Conservation (phyloP, 92 coral and sea anemone genomes). For the Desmophyllum pertusum region DNA sequence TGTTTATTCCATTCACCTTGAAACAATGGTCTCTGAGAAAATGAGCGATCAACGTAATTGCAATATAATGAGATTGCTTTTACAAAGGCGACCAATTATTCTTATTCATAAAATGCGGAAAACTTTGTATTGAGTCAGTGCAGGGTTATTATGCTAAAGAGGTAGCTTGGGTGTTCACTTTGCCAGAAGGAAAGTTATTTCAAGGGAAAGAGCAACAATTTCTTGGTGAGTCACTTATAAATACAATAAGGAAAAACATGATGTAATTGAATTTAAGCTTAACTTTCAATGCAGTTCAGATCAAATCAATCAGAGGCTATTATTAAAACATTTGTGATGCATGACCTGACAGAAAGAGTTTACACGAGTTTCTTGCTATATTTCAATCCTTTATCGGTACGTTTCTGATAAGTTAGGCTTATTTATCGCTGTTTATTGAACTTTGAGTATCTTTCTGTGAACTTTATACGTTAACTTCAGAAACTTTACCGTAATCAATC, state of each 20-base stretch:
- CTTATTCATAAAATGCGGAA: constrained; percentile 13
- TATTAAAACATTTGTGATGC: no score
- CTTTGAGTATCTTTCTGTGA: not conserved
- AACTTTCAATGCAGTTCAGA: not conserved
- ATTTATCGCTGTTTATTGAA: not conserved
- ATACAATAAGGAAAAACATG: not conserved
- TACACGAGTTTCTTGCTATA: not conserved
- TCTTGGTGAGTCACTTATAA: constrained; percentile 19
- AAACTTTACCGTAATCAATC: not conserved
- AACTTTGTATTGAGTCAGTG: constrained; percentile 30
- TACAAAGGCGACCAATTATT: constrained; percentile 28
- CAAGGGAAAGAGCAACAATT: constrained; percentile 14
- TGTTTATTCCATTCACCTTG: not conserved
- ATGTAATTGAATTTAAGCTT: no score
- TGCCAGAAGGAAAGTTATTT: constrained; percentile 16
- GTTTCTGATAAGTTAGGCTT: not conserved
- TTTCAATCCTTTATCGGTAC: not conserved
- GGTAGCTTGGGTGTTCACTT: not conserved
- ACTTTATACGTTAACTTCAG: not conserved
- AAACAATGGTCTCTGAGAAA: constrained; percentile 29
- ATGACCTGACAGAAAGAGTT: not conserved
- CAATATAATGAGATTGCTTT: constrained; percentile 38
- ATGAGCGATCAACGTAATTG: constrained; percentile 34
- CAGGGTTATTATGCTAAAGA: constrained; percentile 30
- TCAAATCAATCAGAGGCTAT: no score